A percentile compares a stretch with the other conserved stretches of the same genome.
These are phyloP conservation scores for Stigmatopora argus DNA, from an alignment of 2,113 vertebrate species.

Conservation along the genomic window DNA sequence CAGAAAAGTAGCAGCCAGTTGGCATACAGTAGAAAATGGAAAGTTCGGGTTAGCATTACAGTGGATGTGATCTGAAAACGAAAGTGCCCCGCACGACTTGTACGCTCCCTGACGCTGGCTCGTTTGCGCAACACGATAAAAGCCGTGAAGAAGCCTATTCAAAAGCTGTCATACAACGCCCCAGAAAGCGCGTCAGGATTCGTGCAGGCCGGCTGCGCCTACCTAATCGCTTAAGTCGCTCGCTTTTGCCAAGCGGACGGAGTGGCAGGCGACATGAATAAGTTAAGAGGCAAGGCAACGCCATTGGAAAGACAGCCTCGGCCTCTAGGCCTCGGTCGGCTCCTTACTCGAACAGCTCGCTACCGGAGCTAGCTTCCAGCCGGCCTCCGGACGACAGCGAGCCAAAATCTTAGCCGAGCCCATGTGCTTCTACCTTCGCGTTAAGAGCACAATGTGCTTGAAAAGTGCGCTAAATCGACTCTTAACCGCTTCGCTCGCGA, in stretches of 20 bases:
- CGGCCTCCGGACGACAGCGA: conserved; percentile 18
- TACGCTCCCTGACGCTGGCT: conserved; percentile 5
- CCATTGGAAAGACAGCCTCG: conserved; percentile 32
- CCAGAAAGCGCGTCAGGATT: conserved; percentile 2
- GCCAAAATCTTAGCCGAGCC: not conserved
- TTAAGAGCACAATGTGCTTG: not conserved
- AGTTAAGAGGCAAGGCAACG: conserved; percentile 45
- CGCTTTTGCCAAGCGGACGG: conserved; percentile 26
- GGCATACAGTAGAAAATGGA: conserved; percentile 2
- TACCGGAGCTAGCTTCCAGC: conserved; percentile 23
- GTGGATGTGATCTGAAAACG: conserved; percentile 21
- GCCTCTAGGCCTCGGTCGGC: conserved; percentile 43
- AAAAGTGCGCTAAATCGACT: conserved; percentile 20
- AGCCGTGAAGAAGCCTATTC: not conserved
- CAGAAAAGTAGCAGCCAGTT: conserved; percentile 5
- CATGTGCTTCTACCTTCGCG: not conserved
- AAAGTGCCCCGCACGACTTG: conserved; percentile 44
- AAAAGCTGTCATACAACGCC: not conserved
- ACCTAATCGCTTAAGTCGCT: conserved; percentile 45
- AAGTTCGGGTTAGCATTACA: not conserved
- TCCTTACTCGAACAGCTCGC: conserved; percentile 50
- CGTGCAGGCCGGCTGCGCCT: not conserved
- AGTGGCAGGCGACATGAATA: conserved; percentile 45
- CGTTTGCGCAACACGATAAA: not conserved
- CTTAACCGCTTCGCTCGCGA: conserved; percentile 48